Evolutionary conservation across 2,113 vertebrate genomes (phyloP), one percentile per base, ranked within the genome.

Genomic region (Fregetta grallaria): DNA sequence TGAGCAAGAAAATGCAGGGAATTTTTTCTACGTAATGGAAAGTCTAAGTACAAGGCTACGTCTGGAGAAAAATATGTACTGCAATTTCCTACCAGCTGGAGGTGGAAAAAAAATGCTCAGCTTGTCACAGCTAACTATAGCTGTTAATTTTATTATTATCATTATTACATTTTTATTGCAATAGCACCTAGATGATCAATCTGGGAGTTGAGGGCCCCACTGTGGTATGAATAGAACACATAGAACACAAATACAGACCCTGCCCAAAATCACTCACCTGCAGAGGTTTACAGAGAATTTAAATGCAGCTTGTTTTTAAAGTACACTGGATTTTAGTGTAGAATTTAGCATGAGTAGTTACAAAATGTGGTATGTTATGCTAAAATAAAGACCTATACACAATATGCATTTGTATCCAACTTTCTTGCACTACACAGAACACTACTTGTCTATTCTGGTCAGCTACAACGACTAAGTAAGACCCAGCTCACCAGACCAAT

Each of bases 61-160:
- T 94, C 92, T 91, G 88, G 80, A 93, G 53, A 59, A 97, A 98
- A 98, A 98, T 97, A 97, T 71, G 86, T 90, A 90, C 91, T 88
- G 90, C 90, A 96, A 97, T 97, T 96, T 97, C 58, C 70, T 95
- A 92, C 86, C 96, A 98, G 97, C 92, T 98, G 94, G 95, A 96
- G 86, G 56, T 95, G 72, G 58, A 87, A 92, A 96, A 75, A 75
- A 90, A 45, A 95, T 3, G 23, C 52, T 92, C 53, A 94, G 84
- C 80, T 92, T 96, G 95, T 96, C 95, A 96, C 96, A 91, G 93
- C 70, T 96, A 98, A 97, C 88, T 96, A 67, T 71, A 96, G 93
- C 62, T 97, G 94, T 97, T 98, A 98, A 98, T 98, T 98, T 96
- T 92, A 94, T 86, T 83, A 88, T 86, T 59, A 92, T 74, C 34